Percentiles rank a stretch among this genome's conserved stretches.
Conservation (phyloP, 2,888 invertebrate genomes). For the Lycia hirtaria region DNA sequence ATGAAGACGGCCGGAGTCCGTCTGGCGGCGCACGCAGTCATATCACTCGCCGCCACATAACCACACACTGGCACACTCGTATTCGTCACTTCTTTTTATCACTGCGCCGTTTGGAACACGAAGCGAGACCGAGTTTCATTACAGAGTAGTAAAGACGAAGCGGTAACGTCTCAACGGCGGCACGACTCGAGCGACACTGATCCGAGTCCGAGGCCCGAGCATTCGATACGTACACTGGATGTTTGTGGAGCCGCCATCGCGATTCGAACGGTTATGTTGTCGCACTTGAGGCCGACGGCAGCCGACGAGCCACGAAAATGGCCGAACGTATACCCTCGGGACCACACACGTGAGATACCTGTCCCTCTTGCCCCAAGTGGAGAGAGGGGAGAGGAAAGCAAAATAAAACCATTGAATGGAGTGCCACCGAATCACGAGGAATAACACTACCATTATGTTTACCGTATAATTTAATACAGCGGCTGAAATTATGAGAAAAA, state of each 20-base stretch:
- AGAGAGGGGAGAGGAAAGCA: constrained; percentile 64
- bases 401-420: constrained; percentile 82
- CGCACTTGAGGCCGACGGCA: constrained; percentile 70
- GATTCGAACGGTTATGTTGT: constrained; percentile 81
- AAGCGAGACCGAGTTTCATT: constrained; percentile 71
- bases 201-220: constrained; percentile 47
- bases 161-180: constrained; percentile 66
- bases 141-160: constrained; percentile 56
- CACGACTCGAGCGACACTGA: constrained; percentile 80
- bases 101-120: constrained; percentile 76
- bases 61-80: constrained; percentile 82
- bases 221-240: constrained; percentile 72
- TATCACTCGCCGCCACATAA: constrained; percentile 86
- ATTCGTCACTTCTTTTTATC: constrained; percentile 76
- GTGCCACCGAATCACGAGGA: constrained; percentile 61
- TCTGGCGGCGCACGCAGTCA: constrained; percentile 85
- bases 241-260: constrained; percentile 84
- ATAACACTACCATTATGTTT: constrained; percentile 54
- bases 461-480: constrained; percentile 49
- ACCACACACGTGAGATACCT: constrained; percentile 78
- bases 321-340: constrained; percentile 65
- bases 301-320: constrained; percentile 67
- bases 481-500: constrained; percentile 41
- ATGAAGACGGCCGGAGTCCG: constrained; percentile 86
- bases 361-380: constrained; percentile 65